Base-by-base conservation (phyloP, 2,113 vertebrate genomes). In the Periophthalmodon schlosseri region DNA sequence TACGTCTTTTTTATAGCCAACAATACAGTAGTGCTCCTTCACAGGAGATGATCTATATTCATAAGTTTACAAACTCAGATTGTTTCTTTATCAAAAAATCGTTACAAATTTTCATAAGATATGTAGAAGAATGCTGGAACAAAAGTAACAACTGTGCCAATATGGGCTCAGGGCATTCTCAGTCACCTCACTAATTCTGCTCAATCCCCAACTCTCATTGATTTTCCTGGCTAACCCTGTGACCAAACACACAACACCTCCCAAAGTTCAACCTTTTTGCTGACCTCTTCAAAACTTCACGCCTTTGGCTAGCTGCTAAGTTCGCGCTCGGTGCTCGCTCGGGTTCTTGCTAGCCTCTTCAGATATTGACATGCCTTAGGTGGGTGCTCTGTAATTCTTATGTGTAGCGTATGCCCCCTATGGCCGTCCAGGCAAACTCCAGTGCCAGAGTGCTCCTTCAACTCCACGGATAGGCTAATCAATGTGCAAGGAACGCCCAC, bases 241-340 rank as follows among this genome's bases (percentile, higher is more conserved):
- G 90, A 87, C 89, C 89, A 83, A 81, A 77, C 69, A 69, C 60
- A 54, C 24, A 50, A 83, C 77, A 84, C 80, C 71, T 88, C 82
- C 71, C 72, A 70, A 54, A 73, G 52, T 72, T 79, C 74, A 78
- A 90, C 88, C 81, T 90, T 75, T 83, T 67, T 12, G 6, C 68
- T 89, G 90, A 91, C 84, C 89, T 90, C 83, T 58, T 72, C 78
- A 79, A 87, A 86, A 89, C 85, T 87, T 89, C 28, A 54, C 36
- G 83, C 85, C 81, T 81, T 74, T 65, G 76, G 84, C 83, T 33
- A 90, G 83, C 83, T 73, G 71, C 75, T 70, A 78, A 83, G 82
- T 87, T 89, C 79, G 82, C 56, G 50, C 69, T 81, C 82, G 60
- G 73, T 75, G 80, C 57, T 84, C 77, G 73, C 82, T 78, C 69